These are phyloP conservation scores for Zaprionus lachaisei DNA, from an alignment of 1,140 invertebrate genomes.

Conservation along the genomic window DNA sequence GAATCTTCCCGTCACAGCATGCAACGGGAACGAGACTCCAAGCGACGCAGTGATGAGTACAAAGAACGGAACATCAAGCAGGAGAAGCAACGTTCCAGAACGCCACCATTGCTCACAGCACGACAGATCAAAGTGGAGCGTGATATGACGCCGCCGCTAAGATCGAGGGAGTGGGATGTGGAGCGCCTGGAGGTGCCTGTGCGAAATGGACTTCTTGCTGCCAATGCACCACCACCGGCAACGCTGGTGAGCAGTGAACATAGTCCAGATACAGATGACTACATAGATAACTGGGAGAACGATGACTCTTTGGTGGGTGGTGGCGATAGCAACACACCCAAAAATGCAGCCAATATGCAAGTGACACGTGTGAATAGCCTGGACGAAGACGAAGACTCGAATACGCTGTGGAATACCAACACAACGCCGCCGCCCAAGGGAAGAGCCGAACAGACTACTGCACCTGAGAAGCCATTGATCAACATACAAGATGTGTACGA, in stretches of 20 bases:
- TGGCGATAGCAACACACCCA: conserved; percentile 56
- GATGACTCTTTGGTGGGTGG: conserved; percentile 61
- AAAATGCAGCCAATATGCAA: conserved; percentile 11
- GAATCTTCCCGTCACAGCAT: conserved; percentile 11
- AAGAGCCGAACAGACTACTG: conserved; percentile 4
- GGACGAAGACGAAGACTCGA: conserved; percentile 65
- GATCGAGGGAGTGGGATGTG: background rate
- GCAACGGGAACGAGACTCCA: background rate
- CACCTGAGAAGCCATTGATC: conserved; percentile 29
- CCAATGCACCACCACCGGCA: conserved; percentile 46
- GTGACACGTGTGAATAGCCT: conserved; percentile 26
- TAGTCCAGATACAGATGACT: conserved; percentile 82
- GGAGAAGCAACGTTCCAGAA: conserved; percentile 51
- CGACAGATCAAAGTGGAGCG: conserved; percentile 58
- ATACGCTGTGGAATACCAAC: conserved; percentile 69
- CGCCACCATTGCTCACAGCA: conserved; percentile 40
- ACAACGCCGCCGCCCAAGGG: conserved; percentile 66
- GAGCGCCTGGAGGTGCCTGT: conserved; percentile 34
- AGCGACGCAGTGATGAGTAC: conserved; percentile 22
- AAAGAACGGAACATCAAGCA: conserved; percentile 50
- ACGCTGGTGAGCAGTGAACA: conserved; percentile 34
- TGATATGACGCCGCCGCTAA: conserved; percentile 44
- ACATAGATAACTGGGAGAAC: conserved; percentile 83
- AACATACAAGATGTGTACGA: conserved; percentile 78
- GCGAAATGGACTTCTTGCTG: conserved; percentile 44